Evolutionary conservation across 1,140 invertebrate species (phyloP), one percentile per base, ranked within the genome.

Genomic region (Formica selysi): DNA sequence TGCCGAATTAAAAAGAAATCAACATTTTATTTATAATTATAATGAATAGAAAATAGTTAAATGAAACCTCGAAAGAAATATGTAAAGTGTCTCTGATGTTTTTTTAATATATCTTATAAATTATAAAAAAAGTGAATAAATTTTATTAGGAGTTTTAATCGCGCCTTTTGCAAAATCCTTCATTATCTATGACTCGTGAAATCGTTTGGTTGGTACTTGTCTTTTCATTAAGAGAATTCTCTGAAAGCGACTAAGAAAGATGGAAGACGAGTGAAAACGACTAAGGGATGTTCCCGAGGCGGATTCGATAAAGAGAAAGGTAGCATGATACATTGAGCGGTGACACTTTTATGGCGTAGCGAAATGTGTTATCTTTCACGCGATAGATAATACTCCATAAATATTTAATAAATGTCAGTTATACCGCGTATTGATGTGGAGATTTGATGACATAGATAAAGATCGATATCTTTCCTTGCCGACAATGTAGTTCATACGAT

Each of bases 351-450:
- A 81, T 73, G 11, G 26, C 51, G 26, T 61, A 11, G 22, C 29
- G 67, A n/a, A 81, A 73, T 81, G 67, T 51, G 79, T 11, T 59
- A 22, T 71, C 44, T 59, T 0, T 41, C 26, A 51, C 48, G 16
- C 48, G 48, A 80, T 80, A 59, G 48, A 80, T 70, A 80, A 80
- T 65, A 57, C 32, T 71, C 29, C 16, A 81, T 81, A 81, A 73
- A 81, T 81, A 81, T 81, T 59, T 61, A 81, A 73, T 73, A 73
- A 81, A 81, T 7, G 78, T 57, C 78, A 41, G 48, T 71, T 36
- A 44, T 41, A 67, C 10, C 6, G 51, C 16, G n/a, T 26, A 54
- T 32, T 16, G 36, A 59, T 71, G 36, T 16, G 67, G 16, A 57
- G 67, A 81, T 81, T 73, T 73, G 51, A 71, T 19, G 38, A 6